Evolutionary conservation across 2,113 vertebrate species (phyloP).

Genomic region (Leptodactylus fuscus): DNA sequence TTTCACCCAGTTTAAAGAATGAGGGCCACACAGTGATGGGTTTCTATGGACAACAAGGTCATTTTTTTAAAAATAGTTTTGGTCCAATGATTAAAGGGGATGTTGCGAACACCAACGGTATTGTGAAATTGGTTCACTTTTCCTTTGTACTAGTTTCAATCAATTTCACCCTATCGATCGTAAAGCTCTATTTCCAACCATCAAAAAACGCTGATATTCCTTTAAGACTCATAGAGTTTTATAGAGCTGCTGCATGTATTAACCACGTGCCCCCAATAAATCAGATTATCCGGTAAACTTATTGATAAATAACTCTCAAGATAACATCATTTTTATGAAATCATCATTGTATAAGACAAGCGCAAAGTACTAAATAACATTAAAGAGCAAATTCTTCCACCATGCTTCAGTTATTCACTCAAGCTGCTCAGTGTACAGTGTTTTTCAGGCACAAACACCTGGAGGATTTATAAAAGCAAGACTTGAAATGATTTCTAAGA

Average conservation of each 20-base stretch:
- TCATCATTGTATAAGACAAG: conserved; percentile 12
- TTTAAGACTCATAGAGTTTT: background rate
- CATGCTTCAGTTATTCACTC: conserved; percentile 57
- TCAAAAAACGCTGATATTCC: background rate
- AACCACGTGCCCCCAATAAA: background rate
- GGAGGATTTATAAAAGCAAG: conserved; percentile 11
- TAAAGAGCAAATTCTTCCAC: conserved; percentile 48
- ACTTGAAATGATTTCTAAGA: background rate
- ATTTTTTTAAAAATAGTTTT: no score
- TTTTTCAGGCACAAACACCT: background rate
- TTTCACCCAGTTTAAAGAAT: no score
- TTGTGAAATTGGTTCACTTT: no score
- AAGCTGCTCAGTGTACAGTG: background rate
- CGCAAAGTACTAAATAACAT: background rate
- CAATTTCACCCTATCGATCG: background rate
- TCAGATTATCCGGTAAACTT: conserved; percentile 21
- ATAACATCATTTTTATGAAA: background rate
- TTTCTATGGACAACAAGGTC: no score
- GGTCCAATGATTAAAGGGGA: no score
- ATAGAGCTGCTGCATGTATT: background rate
- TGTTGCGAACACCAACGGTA: no score
- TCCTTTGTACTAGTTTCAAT: background rate
- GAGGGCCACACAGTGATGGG: no score
- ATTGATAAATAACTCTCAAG: background rate
- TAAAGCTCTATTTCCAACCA: background rate